A percentile compares a stretch with the other conserved stretches of the same genome.
These are phyloP conservation scores for Chironomus striatipennis DNA, from an alignment of 1,140 invertebrate genomes.

Conservation along the genomic window DNA sequence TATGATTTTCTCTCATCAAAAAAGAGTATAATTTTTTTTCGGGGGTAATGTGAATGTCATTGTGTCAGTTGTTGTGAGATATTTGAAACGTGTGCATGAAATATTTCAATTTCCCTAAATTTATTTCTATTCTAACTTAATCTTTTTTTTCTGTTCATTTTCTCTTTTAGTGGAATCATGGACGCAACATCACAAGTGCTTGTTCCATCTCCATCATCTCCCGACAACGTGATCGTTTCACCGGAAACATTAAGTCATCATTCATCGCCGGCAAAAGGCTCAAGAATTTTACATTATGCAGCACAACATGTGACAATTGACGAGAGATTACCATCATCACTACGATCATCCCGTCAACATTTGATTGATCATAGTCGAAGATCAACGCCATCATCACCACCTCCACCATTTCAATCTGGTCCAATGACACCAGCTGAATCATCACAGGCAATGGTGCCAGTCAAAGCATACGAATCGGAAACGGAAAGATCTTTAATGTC, in stretches of 20 bases:
- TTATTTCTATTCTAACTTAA: too few species aligned
- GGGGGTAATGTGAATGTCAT: too few species aligned
- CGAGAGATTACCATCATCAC: slow-evolving; percentile 34
- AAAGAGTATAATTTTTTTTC: too few species aligned
- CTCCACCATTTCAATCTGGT: slow-evolving; percentile 23
- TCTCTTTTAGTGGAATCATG: slow-evolving; percentile 25
- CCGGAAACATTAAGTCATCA: slow-evolving; percentile 58
- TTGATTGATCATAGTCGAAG: slow-evolving; percentile 28
- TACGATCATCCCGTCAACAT: slow-evolving; percentile 28
- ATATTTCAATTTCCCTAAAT: background rate
- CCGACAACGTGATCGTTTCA: slow-evolving; percentile 61
- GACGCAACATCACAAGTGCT: slow-evolving; percentile 29
- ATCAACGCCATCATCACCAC: slow-evolving; percentile 27
- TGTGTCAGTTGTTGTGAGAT: background rate
- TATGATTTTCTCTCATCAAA: too few species aligned
- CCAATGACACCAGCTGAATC: slow-evolving; percentile 15
- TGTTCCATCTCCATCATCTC: slow-evolving; percentile 59
- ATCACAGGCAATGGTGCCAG: background rate
- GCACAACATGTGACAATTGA: slow-evolving; percentile 39
- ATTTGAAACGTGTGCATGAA: background rate
- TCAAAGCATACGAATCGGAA: slow-evolving; percentile 28
- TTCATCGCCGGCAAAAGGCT: slow-evolving; percentile 41
- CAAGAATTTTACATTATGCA: slow-evolving; percentile 30
- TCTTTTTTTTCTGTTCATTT: too few species aligned
- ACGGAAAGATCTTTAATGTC: slow-evolving; percentile 31